Conservation (phyloP, 2,113 vertebrate genomes). For the Aix galericulata region DNA sequence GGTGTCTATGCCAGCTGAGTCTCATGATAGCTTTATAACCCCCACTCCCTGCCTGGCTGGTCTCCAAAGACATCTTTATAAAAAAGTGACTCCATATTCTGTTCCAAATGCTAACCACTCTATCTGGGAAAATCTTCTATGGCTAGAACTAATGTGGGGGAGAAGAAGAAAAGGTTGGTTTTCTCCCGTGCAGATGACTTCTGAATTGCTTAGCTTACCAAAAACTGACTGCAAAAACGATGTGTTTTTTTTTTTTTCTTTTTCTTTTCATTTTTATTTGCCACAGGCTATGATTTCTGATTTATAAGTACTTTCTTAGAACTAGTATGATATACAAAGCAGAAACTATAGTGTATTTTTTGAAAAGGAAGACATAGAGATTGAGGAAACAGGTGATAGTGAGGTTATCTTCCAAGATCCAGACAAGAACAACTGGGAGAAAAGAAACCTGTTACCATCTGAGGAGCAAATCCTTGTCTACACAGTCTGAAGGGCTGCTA, state of each 20-base stretch:
- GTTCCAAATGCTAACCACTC: rapidly evolving
- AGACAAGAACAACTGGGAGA: background rate
- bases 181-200: background rate
- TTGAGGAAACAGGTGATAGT: background rate
- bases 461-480: background rate
- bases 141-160: background rate
- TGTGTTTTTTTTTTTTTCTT: background rate
- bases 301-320: background rate
- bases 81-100: background rate
- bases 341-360: background rate
- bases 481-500: background rate
- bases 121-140: background rate
- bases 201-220: background rate
- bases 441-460: background rate
- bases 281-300: background rate
- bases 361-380: background rate
- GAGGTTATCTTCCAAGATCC: background rate
- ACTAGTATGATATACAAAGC: background rate
- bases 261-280: background rate
- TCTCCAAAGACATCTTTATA: background rate
- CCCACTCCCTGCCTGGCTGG: background rate
- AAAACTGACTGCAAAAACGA: background rate
- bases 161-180: background rate
- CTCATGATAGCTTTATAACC: background rate
- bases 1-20: background rate